phyloP scores from a whole-genome alignment of 2,888 invertebrate species.

The Epirrhoe alternata region DNA sequence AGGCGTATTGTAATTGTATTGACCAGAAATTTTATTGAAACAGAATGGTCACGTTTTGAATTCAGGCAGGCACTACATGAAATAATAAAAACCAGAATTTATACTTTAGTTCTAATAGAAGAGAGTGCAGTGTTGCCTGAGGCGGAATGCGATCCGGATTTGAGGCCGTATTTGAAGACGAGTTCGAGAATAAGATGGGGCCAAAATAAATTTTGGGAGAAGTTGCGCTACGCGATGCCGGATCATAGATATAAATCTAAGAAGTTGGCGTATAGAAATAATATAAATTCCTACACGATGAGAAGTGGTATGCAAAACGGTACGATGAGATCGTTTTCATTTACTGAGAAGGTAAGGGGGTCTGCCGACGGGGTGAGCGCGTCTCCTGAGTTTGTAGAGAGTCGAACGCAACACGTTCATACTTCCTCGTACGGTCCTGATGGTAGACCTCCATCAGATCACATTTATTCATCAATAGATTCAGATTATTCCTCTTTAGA shows the following conservation, averaged over 20 bases:
- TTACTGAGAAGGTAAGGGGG: constrained; percentile 80
- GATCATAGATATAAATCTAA: constrained; percentile 84
- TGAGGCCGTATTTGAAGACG: constrained; percentile 94
- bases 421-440: constrained; percentile 77
- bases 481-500: constrained; percentile 94
- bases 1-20: constrained; percentile 94
- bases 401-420: constrained; percentile 69
- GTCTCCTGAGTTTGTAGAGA: constrained; percentile 85
- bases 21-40: constrained; percentile 94
- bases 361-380: constrained; percentile 82
- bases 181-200: constrained; percentile 94
- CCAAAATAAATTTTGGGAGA: constrained; percentile 97
- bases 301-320: constrained; percentile 86
- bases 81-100: constrained; percentile 92
- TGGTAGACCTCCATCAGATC: constrained; percentile 92
- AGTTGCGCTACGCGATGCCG: constrained; percentile 94
- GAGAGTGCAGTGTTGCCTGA: constrained; percentile 92
- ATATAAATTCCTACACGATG: constrained; percentile 94
- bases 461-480: constrained; percentile 96
- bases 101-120: constrained; percentile 94
- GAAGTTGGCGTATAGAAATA: constrained; percentile 88
- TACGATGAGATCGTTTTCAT: constrained; percentile 86
- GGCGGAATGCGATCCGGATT: constrained; percentile 93
- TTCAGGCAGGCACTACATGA: constrained; percentile 95
- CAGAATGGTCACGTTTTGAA: constrained; percentile 97